Conservation (phyloP, 2,888 invertebrate genomes). For the Heliconius erato region DNA sequence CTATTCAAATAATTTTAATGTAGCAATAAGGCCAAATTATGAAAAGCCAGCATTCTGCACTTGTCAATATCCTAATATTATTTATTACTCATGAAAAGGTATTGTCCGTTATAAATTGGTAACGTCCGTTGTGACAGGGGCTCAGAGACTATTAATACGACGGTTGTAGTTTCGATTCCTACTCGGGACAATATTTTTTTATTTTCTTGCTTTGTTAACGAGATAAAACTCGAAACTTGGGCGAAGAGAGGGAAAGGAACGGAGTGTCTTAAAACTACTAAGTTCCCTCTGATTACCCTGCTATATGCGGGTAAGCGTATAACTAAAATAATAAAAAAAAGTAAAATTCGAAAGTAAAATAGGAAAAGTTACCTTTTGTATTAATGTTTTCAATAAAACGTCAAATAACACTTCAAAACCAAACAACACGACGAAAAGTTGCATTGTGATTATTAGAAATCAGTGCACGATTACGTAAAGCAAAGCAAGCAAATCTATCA, state of each 20-base stretch:
- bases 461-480: neutral
- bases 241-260: too few relatives aligned
- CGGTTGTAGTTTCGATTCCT: too few relatives aligned
- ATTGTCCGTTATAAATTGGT: neutral
- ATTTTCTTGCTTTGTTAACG: neutral
- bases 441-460: slow-evolving; percentile 3
- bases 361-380: neutral
- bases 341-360: neutral
- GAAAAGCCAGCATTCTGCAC: neutral
- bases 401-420: too few relatives aligned
- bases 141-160: neutral
- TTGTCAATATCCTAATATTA: neutral
- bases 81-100: neutral
- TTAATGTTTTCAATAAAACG: neutral
- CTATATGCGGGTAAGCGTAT: neutral
- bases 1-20: neutral
- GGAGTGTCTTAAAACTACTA: too few relatives aligned
- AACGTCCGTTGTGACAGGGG: neutral
- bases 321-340: neutral
- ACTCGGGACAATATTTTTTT: neutral
- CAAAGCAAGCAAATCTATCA: neutral
- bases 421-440: neutral
- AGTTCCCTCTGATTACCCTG: neutral
- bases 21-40: neutral
- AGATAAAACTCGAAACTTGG: too few relatives aligned